These are phyloP conservation scores for Polymixis lichenea DNA, from an alignment of 2,888 invertebrate genomes.

Conservation along the genomic window DNA sequence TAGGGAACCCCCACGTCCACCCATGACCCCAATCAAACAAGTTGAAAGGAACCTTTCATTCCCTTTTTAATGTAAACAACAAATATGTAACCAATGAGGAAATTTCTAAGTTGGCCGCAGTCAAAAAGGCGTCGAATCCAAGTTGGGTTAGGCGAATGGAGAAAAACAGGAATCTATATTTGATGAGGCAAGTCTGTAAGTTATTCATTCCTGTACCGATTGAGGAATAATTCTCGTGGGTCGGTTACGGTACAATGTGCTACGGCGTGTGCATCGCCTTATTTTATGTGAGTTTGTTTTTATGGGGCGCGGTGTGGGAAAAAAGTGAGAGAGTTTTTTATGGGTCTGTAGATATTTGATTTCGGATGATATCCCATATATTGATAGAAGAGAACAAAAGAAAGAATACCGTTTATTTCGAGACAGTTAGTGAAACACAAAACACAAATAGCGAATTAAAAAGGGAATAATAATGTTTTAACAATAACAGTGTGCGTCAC, in stretches of 20 bases:
- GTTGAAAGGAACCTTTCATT: conserved; percentile 23
- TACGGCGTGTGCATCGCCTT: conserved; percentile 24
- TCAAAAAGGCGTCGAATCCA: conserved; percentile 36
- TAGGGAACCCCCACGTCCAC: background rate
- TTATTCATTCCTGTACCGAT: conserved; percentile 76
- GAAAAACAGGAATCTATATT: conserved; percentile 76
- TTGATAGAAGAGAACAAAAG: too few relatives aligned
- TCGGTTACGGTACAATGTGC: conserved; percentile 28
- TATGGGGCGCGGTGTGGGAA: conserved; percentile 32
- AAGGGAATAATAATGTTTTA: too few relatives aligned
- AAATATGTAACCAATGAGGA: conserved; percentile 43
- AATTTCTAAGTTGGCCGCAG: conserved; percentile 53
- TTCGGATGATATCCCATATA: conserved; percentile 10
- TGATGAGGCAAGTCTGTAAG: conserved; percentile 73
- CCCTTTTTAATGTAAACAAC: conserved; percentile 30
- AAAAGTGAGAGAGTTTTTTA: conserved; percentile 35
- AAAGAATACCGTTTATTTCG: too few relatives aligned
- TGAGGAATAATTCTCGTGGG: conserved; percentile 75
- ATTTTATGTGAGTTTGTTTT: conserved; percentile 41
- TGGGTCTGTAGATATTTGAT: conserved; percentile 12
- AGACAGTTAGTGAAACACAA: too few relatives aligned
- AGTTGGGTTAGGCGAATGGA: conserved; percentile 55
- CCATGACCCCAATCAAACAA: conserved; percentile 29
- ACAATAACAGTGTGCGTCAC: too few relatives aligned
- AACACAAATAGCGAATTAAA: too few relatives aligned